Evolutionary conservation across 1,140 invertebrate species (phyloP).

Genomic region (Sarcophaga bullata): DNA sequence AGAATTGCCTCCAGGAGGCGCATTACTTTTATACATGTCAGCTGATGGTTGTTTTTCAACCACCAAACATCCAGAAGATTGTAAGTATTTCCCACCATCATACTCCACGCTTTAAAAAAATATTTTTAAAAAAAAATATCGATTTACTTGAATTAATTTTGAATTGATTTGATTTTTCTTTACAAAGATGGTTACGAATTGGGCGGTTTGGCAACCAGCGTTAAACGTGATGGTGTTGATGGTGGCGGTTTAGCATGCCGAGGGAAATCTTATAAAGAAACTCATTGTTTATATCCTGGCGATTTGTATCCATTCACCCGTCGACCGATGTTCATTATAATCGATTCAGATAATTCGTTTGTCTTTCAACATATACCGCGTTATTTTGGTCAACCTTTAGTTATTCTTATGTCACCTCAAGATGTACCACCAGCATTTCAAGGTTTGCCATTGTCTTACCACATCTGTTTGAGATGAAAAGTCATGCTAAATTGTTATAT

Average conservation of each 20-base stretch:
- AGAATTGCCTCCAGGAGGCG: conserved; percentile 91
- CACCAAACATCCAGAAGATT: conserved; percentile 88
- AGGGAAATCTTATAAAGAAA: conserved; percentile 80
- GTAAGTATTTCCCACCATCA: conserved; percentile 70
- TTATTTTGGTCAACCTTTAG: conserved; percentile 94
- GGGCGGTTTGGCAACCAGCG: conserved; percentile 88
- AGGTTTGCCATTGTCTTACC: conserved; percentile 68
- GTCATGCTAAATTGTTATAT: background rate
- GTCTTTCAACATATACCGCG: conserved; percentile 92
- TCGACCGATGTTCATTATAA: conserved; percentile 91
- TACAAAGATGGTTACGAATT: conserved; percentile 88
- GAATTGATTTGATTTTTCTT: background rate
- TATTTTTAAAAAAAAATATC: background rate
- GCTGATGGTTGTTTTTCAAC: conserved; percentile 92
- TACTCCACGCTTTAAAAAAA: too few relatives aligned
- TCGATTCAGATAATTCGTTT: conserved; percentile 95
- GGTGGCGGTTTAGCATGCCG: conserved; percentile 66
- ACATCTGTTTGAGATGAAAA: background rate
- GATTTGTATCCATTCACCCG: conserved; percentile 92
- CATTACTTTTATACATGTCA: conserved; percentile 91
- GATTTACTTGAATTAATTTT: background rate
- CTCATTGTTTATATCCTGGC: conserved; percentile 90
- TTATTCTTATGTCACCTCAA: conserved; percentile 93
- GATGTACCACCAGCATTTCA: conserved; percentile 86
- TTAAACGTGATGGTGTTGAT: conserved; percentile 73